These are phyloP conservation scores for Cyrtorhinus lividipennis DNA, from an alignment of 1,140 invertebrate genomes.

Conservation along the genomic window DNA sequence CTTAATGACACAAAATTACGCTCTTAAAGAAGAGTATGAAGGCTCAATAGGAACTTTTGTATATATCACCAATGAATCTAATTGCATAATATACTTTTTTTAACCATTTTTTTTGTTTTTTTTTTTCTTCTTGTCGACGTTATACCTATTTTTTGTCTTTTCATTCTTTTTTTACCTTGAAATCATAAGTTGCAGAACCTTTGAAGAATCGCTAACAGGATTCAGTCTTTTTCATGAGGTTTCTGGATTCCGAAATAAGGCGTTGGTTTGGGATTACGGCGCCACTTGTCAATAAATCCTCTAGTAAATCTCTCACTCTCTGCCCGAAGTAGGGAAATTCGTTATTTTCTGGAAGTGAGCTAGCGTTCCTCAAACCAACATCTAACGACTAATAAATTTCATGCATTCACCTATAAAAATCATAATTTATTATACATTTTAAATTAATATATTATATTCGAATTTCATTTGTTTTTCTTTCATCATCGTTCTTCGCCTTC, in stretches of 20 bases:
- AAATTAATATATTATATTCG: constrained; percentile 7
- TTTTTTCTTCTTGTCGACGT: neutral
- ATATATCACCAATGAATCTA: constrained; percentile 25
- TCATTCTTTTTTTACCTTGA: no score
- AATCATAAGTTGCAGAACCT: neutral
- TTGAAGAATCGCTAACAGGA: constrained; percentile 19
- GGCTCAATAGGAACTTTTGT: constrained; percentile 27
- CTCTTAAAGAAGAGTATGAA: constrained; percentile 24
- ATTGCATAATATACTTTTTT: constrained; percentile 13
- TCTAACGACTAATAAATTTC: constrained; percentile 3
- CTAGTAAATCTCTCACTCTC: neutral
- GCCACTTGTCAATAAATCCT: neutral
- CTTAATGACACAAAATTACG: constrained; percentile 22
- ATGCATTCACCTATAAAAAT: constrained; percentile 10
- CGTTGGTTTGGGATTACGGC: constrained; percentile 2
- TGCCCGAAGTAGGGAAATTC: neutral
- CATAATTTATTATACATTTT: constrained; percentile 5
- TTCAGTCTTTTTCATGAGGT: constrained; percentile 17
- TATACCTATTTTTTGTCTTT: constrained; percentile 5
- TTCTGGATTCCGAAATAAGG: constrained; percentile 2
- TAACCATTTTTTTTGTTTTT: no score
- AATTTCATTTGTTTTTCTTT: no score
- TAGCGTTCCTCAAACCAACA: neutral
- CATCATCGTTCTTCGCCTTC: no score
- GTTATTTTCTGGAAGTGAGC: neutral